Evolutionary conservation across 2,797 vertebrate species (phyloP).

Genomic region (Pseudopleuronectes americanus): DNA sequence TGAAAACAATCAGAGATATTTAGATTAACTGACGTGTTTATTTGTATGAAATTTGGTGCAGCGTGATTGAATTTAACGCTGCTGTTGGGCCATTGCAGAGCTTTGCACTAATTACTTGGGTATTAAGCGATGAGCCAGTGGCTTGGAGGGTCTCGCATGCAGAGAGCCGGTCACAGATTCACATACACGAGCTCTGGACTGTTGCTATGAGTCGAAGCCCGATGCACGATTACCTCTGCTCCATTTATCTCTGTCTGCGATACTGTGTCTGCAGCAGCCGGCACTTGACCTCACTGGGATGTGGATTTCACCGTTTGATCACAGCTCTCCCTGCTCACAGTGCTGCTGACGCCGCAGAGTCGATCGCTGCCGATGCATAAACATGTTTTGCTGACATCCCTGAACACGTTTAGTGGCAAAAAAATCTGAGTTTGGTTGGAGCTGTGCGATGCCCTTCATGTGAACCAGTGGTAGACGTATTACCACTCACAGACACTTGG

Average conservation of each 20-base stretch:
- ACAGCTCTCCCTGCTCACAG: neutral
- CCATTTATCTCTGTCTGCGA: constrained; percentile 64
- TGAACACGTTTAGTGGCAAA: neutral
- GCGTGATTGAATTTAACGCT: too few species aligned
- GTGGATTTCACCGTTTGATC: constrained; percentile 28
- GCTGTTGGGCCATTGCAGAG: too few species aligned
- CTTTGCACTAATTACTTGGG: neutral
- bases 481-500: constrained; percentile 10
- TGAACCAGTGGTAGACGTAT: constrained; percentile 41
- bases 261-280: constrained; percentile 58
- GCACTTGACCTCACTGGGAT: constrained; percentile 50
- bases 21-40: too few species aligned
- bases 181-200: constrained; percentile 5
- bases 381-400: constrained; percentile 8
- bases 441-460: constrained; percentile 7
- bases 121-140: neutral
- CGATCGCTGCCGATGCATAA: constrained; percentile 9
- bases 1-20: too few species aligned
- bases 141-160: constrained; percentile 13
- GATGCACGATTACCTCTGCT: constrained; percentile 58
- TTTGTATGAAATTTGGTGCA: too few species aligned
- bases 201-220: constrained; percentile 57
- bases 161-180: constrained; percentile 30
- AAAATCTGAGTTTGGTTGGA: neutral
- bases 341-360: constrained; percentile 7